These are phyloP conservation scores for Galaxea fascicularis DNA, from an alignment of 92 coral and sea anemone genomes.

Conservation along the genomic window DNA sequence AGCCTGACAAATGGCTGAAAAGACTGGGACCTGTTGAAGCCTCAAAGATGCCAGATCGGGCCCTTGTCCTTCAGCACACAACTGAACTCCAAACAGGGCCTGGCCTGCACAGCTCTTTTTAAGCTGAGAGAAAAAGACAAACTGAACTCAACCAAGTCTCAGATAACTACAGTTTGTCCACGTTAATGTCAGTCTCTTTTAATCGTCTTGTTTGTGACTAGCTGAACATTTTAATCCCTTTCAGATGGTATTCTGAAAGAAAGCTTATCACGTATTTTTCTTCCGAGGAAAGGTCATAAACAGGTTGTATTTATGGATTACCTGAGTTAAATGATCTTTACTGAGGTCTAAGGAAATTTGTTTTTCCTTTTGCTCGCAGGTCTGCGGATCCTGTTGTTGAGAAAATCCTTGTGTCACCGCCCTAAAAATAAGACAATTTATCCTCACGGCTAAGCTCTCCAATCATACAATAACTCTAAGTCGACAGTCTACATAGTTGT, in stretches of 20 bases:
- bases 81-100: conserved; percentile 46
- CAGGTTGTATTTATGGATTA: not conserved
- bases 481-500: too few relatives aligned
- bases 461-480: too few relatives aligned
- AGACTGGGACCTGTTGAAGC: conserved; percentile 66
- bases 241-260: too few relatives aligned
- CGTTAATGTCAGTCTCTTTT: not conserved
- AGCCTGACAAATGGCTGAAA: conserved; percentile 50
- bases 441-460: too few relatives aligned
- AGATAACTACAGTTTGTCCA: not conserved
- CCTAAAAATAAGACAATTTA: conserved; percentile 2
- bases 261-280: not conserved
- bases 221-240: too few relatives aligned
- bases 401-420: not conserved
- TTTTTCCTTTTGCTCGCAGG: not conserved
- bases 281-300: not conserved
- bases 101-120: conserved; percentile 53
- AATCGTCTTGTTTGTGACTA: too few relatives aligned
- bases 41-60: conserved; percentile 60
- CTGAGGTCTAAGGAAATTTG: conserved; percentile 20
- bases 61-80: conserved; percentile 52
- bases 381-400: not conserved
- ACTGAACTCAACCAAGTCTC: not conserved
- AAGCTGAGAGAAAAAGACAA: not conserved
- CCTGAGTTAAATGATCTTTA: conserved; percentile 21